phyloP scores from a whole-genome alignment of 2,797 vertebrate genomes.

The Betta splendens region DNA sequence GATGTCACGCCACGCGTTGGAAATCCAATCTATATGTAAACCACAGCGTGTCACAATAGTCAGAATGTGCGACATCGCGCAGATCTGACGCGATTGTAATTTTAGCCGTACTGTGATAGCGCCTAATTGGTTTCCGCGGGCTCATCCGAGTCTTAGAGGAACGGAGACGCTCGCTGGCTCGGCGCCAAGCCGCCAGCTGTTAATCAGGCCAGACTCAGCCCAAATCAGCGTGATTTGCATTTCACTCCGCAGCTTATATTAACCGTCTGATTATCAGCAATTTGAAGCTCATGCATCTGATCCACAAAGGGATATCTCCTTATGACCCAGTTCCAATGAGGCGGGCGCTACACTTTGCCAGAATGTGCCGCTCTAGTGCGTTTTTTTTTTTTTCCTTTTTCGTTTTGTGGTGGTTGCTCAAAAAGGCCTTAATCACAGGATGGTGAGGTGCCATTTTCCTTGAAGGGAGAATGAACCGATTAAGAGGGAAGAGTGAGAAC shows the following conservation, averaged over 20 bases:
- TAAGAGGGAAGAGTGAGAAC: conserved; percentile 2
- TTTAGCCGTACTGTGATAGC: conserved; percentile 42
- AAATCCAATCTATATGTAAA: not conserved
- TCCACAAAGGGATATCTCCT: conserved; percentile 54
- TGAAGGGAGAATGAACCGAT: not conserved
- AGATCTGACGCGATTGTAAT: conserved; percentile 29
- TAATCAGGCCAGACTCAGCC: conserved; percentile 66
- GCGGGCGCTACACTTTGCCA: conserved; percentile 35
- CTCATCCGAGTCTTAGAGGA: conserved; percentile 47
- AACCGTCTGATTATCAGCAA: conserved; percentile 49
- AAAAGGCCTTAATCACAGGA: conserved; percentile 24
- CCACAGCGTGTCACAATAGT: not conserved
- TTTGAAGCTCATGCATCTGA: conserved; percentile 41
- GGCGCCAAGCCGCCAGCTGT: conserved; percentile 67
- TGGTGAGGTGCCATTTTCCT: conserved; percentile 25
- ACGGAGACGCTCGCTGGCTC: conserved; percentile 57
- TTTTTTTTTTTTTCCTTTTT: conserved; percentile 23
- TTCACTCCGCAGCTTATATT: conserved; percentile 57
- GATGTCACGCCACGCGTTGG: not conserved
- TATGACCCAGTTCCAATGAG: conserved; percentile 43
- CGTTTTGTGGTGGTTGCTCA: conserved; percentile 33
- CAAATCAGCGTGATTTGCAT: conserved; percentile 66
- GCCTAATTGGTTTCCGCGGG: conserved; percentile 47
- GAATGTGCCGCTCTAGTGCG: conserved; percentile 18
- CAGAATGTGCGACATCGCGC: not conserved